Base-by-base conservation (phyloP, 2,113 vertebrate genomes). In the Ceyx cyanopectus region DNA sequence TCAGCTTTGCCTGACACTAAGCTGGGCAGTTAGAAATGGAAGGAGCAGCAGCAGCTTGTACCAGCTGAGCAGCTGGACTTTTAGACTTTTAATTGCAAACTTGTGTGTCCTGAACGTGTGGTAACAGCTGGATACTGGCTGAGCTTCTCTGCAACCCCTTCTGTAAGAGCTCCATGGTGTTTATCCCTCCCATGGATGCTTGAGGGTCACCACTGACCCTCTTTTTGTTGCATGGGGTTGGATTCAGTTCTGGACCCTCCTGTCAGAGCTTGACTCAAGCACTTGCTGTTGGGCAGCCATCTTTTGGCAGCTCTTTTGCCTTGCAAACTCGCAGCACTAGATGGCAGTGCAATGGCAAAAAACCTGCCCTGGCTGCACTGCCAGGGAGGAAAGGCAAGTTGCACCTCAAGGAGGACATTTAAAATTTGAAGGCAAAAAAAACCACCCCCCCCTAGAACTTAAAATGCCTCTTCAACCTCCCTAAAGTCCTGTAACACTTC, bases 301-400 rank as follows among this genome's bases (percentile, higher is more conserved):
- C 66, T 54, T 58, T 72, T 32, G 56, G 34, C 46, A 74, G 89
- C 58, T 81, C 0, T 10, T 89, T 50, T 72, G 77, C 91, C 92
- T 95, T 93, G 85, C 95, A 27, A 24, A 9, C 63, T 96, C 84
- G 21, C 90, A 95, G 88, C 97, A 92, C 97, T 95, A 97, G 96
- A 82, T 97, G 97, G 96, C 96, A 96, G 81, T 96, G 90, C 61
- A 27, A 95, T 94, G 96, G 96, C 96, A 96, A 89, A 89, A 92
- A 93, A 96, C 91, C 73, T 63, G 74, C 92, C 86, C 88, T 81
- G 74, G 63, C 68, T 14, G 24, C 16, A 3, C 40, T 34, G 41
- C 70, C 14, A 3, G 74, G 65, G 11, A 73, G 56, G 29, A 46
- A 57, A 93, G 11, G 12, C 69, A 22, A 72, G 87, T 83, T 89